Conservation (phyloP, 1,140 invertebrate genomes). For the Drosophila sucinea region DNA sequence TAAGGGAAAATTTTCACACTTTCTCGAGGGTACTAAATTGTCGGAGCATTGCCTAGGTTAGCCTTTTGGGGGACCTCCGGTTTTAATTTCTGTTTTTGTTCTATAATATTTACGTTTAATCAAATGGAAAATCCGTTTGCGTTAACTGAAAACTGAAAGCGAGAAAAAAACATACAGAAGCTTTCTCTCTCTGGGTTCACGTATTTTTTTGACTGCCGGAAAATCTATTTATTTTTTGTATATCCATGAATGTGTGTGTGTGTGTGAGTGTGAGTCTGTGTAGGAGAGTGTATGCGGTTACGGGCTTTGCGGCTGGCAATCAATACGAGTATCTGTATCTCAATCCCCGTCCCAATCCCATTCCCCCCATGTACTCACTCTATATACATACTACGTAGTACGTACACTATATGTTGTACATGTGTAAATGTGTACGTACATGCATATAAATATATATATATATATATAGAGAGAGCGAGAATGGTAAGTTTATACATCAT, state of each 20-base stretch:
- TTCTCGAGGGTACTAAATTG: conserved; percentile 39
- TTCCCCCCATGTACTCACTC: neutral
- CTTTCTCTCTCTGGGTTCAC: conserved; percentile 31
- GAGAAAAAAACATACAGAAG: conserved; percentile 41
- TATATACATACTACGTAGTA: neutral
- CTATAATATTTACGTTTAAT: conserved; percentile 81
- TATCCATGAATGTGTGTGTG: neutral
- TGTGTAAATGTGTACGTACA: neutral
- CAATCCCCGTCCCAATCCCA: neutral
- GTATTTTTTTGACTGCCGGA: conserved; percentile 45
- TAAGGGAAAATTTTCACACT: neutral
- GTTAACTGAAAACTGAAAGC: conserved; percentile 61
- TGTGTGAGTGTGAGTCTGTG: conserved; percentile 21
- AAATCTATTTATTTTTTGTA: conserved; percentile 72
- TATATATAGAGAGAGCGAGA: neutral
- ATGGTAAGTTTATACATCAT: conserved; percentile 40
- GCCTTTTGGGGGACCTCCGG: conserved; percentile 32
- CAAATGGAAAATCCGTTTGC: conserved; percentile 77
- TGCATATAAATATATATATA: conserved; percentile 1
- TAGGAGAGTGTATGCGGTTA: conserved; percentile 32
- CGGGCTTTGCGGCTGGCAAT: conserved; percentile 40
- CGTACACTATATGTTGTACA: too few species aligned
- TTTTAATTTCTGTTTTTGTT: conserved; percentile 27
- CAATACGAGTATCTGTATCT: conserved; percentile 21
- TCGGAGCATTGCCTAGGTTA: conserved; percentile 11